A percentile compares a stretch with the other conserved stretches of the same genome.
Evolutionary conservation across 2,888 invertebrate genomes (phyloP).

Genomic region (Diarsia dahlii): DNA sequence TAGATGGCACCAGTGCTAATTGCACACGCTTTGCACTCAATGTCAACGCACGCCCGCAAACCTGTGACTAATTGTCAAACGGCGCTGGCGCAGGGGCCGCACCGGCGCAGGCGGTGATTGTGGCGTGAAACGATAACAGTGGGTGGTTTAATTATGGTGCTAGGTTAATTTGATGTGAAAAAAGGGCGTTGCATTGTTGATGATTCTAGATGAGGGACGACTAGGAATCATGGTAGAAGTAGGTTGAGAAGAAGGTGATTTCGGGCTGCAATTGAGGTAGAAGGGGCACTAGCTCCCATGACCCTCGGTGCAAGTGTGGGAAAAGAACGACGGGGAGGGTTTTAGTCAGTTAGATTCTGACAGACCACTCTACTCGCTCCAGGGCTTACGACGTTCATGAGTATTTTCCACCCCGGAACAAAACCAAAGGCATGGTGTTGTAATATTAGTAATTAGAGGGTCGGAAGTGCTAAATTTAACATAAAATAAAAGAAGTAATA

Average conservation of each 20-base stretch:
- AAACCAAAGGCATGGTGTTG: too few species aligned
- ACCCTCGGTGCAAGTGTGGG: too few species aligned
- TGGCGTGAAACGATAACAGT: conserved; percentile 19
- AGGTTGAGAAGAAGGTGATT: background rate
- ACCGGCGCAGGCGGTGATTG: conserved; percentile 9
- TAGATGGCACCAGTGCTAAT: conserved; percentile 66
- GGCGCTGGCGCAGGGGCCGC: conserved; percentile 40
- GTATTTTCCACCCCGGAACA: too few species aligned
- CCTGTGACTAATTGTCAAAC: conserved; percentile 69
- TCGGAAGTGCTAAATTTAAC: background rate
- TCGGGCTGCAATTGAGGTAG: too few species aligned
- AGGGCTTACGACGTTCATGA: too few species aligned
- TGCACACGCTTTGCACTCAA: conserved; percentile 57
- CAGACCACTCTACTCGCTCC: too few species aligned
- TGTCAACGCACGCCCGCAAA: conserved; percentile 73
- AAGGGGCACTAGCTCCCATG: too few species aligned
- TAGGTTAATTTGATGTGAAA: background rate
- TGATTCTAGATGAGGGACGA: background rate
- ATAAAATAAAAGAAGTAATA: background rate
- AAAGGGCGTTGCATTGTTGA: background rate
- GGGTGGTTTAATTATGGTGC: background rate
- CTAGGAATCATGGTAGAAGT: background rate
- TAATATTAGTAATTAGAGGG: too few species aligned
- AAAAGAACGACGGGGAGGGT: too few species aligned
- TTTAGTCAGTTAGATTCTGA: background rate